A percentile compares a stretch with the other conserved stretches of the same genome.
Evolutionary conservation across 2,888 invertebrate species (phyloP).

Genomic region (Leptothorax acervorum): DNA sequence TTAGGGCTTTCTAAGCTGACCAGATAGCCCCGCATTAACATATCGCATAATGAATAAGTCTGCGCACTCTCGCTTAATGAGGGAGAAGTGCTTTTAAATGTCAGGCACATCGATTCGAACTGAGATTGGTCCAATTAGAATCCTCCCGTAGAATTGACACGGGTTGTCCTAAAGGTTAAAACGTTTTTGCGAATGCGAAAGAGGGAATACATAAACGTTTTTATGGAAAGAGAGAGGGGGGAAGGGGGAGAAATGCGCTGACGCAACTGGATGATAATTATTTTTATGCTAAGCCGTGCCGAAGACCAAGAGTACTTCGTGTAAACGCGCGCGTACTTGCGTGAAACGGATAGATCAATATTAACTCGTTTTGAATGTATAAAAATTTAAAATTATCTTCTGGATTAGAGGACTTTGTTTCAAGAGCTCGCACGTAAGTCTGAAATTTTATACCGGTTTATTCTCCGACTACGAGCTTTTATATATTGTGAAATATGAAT

Average conservation of each 20-base stretch:
- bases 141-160: conserved; percentile 46
- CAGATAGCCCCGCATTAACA: not conserved
- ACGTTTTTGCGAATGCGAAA: conserved; percentile 37
- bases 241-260: not conserved
- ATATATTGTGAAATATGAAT: not conserved
- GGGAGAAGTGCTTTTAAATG: conserved; percentile 17
- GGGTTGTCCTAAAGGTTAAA: conserved; percentile 52
- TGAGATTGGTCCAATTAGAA: conserved; percentile 60
- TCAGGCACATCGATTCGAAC: conserved; percentile 43
- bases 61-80: not conserved
- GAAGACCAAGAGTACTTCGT: conserved; percentile 1
- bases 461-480: not conserved
- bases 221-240: not conserved
- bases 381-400: conserved; percentile 34
- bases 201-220: conserved; percentile 42
- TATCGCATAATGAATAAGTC: not conserved
- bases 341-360: conserved; percentile 36
- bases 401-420: conserved; percentile 11
- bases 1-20: not conserved
- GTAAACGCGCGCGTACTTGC: conserved; percentile 23
- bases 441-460: conserved; percentile 34
- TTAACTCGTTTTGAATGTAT: conserved; percentile 33
- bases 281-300: conserved; percentile 28
- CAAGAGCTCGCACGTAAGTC: conserved; percentile 10
- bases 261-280: conserved; percentile 31